These are phyloP conservation scores for Brachionus plicatilis DNA, from an alignment of 1,140 invertebrate species.

Conservation along the genomic window DNA sequence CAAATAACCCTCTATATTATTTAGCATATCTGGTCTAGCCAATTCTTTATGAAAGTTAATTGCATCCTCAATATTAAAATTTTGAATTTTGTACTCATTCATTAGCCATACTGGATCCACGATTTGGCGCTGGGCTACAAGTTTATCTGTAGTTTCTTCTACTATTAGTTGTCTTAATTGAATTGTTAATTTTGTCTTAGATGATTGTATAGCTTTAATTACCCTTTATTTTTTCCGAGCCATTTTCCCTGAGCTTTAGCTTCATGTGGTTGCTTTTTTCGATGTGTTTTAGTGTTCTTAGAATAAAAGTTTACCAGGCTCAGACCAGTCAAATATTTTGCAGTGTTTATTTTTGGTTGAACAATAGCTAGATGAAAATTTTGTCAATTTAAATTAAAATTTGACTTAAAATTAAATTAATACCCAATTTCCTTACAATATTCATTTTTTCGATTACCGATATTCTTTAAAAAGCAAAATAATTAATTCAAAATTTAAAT, in stretches of 20 bases:
- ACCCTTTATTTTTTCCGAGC: constrained; percentile 9
- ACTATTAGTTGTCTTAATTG: background rate
- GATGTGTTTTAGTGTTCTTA: constrained; percentile 35
- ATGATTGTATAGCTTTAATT: background rate
- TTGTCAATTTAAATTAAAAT: too few species aligned
- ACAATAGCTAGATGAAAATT: background rate
- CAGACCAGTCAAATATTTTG: background rate
- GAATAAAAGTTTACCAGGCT: constrained; percentile 12
- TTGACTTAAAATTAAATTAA: background rate
- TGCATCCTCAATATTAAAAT: background rate
- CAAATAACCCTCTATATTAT: background rate
- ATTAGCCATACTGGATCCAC: constrained; percentile 39
- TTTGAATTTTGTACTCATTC: constrained; percentile 31
- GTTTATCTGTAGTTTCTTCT: constrained; percentile 15
- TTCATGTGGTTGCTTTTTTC: constrained; percentile 38
- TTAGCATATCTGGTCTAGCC: constrained; percentile 10
- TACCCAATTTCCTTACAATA: background rate
- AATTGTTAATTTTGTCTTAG: background rate
- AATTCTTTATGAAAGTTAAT: constrained; percentile 38
- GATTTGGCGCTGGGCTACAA: background rate
- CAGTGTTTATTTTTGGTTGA: background rate
- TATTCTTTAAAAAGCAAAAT: constrained; percentile 10
- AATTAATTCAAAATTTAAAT: constrained; percentile 21
- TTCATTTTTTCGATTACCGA: constrained; percentile 15
- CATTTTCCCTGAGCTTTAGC: background rate